Conservation (phyloP, 2,888 invertebrate genomes). For the Scaptomyza caliginosa region DNA sequence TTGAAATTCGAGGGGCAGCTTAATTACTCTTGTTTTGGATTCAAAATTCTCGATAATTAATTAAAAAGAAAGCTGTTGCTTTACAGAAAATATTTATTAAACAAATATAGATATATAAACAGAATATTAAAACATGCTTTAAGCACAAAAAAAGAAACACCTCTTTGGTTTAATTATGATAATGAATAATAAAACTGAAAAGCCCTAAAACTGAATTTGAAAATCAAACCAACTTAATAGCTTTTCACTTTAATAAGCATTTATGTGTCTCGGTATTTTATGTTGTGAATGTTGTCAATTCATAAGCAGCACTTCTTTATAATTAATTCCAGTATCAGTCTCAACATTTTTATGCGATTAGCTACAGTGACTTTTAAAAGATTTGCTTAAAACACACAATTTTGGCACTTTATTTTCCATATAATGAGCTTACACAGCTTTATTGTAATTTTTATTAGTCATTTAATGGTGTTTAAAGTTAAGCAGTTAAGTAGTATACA, state of each 20-base stretch:
- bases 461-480: background rate
- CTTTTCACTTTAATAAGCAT: background rate
- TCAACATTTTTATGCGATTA: background rate
- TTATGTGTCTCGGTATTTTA: background rate
- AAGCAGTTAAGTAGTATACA: background rate
- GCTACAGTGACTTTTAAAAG: background rate
- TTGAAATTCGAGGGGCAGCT: no score
- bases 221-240: background rate
- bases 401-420: background rate
- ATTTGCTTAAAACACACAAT: background rate
- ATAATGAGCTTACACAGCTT: background rate
- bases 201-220: background rate
- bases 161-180: background rate
- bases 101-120: no score
- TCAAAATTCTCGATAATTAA: no score
- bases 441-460: background rate
- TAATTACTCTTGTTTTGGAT: no score
- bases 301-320: background rate
- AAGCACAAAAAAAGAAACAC: no score
- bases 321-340: background rate
- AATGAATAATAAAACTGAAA: background rate
- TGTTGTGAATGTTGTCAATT: background rate
- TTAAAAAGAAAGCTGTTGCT: no score
- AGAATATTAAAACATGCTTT: no score
- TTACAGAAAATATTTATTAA: no score